Percentiles rank a stretch among this genome's conserved stretches.
Evolutionary conservation across 2,888 invertebrate genomes (phyloP).

Genomic region (Tetragonisca angustula): DNA sequence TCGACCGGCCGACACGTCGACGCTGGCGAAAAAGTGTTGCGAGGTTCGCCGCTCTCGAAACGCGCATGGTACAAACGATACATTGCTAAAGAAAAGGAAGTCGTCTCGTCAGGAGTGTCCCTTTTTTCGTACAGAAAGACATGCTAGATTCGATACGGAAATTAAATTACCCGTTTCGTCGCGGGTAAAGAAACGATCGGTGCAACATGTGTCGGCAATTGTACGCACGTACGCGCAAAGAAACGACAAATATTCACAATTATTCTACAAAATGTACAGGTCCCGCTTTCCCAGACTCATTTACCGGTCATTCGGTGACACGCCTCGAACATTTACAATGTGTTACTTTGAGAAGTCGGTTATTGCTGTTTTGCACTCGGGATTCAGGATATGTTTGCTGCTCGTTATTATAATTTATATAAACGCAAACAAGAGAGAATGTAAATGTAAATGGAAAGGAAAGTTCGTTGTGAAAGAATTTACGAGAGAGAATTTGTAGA

Average conservation of each 20-base stretch:
- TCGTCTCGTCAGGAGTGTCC: neutral
- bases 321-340: conserved; percentile 3
- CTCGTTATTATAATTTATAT: neutral
- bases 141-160: neutral
- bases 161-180: neutral
- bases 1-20: conserved; percentile 24
- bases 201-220: neutral
- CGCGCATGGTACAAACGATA: conserved; percentile 13
- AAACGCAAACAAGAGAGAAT: neutral
- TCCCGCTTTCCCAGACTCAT: conserved; percentile 1
- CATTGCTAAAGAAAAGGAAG: conserved; percentile 2
- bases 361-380: neutral
- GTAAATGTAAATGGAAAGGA: neutral
- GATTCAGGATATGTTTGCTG: neutral
- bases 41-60: neutral
- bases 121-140: conserved; percentile 1
- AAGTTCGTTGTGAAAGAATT: neutral
- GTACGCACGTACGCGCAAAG: neutral
- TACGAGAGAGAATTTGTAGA: neutral
- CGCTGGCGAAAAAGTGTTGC: neutral
- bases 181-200: neutral
- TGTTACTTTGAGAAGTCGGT: neutral
- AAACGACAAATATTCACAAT: conserved; percentile 36
- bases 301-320: conserved; percentile 15
- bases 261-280: conserved; percentile 43